These are phyloP conservation scores for Agelaius phoeniceus DNA, from an alignment of 2,113 vertebrate genomes.

Conservation along the genomic window DNA sequence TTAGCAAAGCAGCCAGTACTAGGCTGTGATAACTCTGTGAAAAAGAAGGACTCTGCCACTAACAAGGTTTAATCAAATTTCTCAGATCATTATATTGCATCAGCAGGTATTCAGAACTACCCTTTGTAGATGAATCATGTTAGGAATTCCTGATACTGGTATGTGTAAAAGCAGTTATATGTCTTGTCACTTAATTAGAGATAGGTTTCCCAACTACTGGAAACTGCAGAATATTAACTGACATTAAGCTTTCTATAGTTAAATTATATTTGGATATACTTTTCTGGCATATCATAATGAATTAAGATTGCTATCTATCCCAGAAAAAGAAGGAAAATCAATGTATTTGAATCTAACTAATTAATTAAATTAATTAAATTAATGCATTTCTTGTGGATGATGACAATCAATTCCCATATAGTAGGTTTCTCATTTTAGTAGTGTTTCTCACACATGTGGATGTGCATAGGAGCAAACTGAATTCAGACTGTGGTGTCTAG, in stretches of 20 bases:
- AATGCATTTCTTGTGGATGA: not conserved
- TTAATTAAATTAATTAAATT: not conserved
- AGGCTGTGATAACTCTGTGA: not conserved
- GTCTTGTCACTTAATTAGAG: not conserved
- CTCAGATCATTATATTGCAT: not conserved
- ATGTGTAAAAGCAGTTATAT: not conserved
- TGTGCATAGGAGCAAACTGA: accelerated
- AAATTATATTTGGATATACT: not conserved
- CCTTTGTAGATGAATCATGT: not conserved
- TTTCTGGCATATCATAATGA: not conserved
- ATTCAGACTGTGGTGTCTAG: not conserved
- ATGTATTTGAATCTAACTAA: not conserved
- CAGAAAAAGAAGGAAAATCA: not conserved
- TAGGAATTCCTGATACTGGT: not conserved
- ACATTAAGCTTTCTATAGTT: not conserved
- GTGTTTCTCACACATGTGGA: not conserved
- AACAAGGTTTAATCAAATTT: not conserved
- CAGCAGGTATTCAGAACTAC: not conserved
- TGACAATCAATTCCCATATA: not conserved
- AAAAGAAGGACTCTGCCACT: not conserved
- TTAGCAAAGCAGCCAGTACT: not conserved
- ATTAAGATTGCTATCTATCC: not conserved
- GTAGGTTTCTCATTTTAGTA: not conserved
- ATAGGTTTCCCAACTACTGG: not conserved
- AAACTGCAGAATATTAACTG: not conserved